Evolutionary conservation across 2,888 invertebrate species (phyloP).

Genomic region (Cyrtodaria siliqua): DNA sequence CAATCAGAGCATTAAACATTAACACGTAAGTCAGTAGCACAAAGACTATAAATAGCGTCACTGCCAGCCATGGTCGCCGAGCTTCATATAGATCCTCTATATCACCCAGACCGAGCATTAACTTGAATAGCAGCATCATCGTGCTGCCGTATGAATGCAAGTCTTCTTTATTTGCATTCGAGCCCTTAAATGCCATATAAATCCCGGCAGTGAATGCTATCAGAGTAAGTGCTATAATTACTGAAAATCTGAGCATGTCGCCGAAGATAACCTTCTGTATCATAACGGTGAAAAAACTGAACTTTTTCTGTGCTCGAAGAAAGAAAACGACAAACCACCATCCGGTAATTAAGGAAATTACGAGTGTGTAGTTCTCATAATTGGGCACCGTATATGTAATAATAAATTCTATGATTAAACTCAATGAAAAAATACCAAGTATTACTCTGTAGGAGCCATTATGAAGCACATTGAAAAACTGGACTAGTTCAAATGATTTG

Average conservation of each 20-base stretch:
- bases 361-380: slow-evolving; percentile 64
- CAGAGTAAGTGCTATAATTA: slow-evolving; percentile 69
- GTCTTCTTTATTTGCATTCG: slow-evolving; percentile 31
- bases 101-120: slow-evolving; percentile 75
- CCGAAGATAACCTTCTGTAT: slow-evolving; percentile 74
- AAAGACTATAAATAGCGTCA: slow-evolving; percentile 69
- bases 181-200: slow-evolving; percentile 70
- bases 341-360: slow-evolving; percentile 71
- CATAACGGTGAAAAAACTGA: slow-evolving; percentile 78
- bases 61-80: slow-evolving; percentile 70
- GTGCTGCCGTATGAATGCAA: slow-evolving; percentile 65
- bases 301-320: slow-evolving; percentile 69
- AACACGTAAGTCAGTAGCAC: slow-evolving; percentile 73
- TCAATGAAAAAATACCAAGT: slow-evolving; percentile 63
- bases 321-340: slow-evolving; percentile 78
- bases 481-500: slow-evolving; percentile 42
- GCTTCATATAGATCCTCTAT: slow-evolving; percentile 66
- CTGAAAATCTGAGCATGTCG: slow-evolving; percentile 68
- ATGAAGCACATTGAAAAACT: slow-evolving; percentile 54
- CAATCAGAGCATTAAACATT: slow-evolving; percentile 77
- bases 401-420: slow-evolving; percentile 63
- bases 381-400: slow-evolving; percentile 28
- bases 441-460: slow-evolving; percentile 59
- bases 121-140: slow-evolving; percentile 72
- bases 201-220: slow-evolving; percentile 74